phyloP scores from a whole-genome alignment of 2,113 vertebrate species.

The Myiagra hebetior region DNA sequence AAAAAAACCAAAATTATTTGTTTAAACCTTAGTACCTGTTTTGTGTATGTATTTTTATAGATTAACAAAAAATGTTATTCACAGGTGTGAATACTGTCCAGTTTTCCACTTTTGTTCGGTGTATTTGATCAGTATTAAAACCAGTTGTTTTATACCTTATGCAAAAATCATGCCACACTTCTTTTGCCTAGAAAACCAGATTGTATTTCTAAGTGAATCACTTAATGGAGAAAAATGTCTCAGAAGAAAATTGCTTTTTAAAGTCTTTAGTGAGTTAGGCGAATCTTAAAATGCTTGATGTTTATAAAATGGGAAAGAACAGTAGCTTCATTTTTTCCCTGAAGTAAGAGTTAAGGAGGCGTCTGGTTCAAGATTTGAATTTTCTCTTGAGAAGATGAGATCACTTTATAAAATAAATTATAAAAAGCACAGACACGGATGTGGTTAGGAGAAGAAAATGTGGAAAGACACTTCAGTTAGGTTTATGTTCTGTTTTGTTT shows the following conservation, averaged over 20 bases:
- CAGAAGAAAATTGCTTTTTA: neutral
- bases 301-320: neutral
- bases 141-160: neutral
- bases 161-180: neutral
- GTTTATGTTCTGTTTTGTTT: neutral
- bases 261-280: neutral
- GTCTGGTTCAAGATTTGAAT: neutral
- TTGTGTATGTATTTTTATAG: neutral
- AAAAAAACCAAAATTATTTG: neutral
- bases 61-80: neutral
- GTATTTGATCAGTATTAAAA: neutral
- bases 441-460: neutral
- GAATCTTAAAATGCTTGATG: neutral
- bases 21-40: neutral
- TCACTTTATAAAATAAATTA: neutral
- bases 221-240: neutral
- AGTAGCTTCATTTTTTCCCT: neutral
- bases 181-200: neutral
- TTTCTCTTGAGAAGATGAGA: neutral
- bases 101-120: neutral
- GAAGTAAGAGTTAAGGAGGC: neutral
- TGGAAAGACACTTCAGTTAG: neutral
- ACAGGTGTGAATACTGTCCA: neutral
- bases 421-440: neutral
- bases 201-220: neutral